Evolutionary conservation across 1,140 invertebrate species (phyloP).

Genomic region (Solenopsis invicta): DNA sequence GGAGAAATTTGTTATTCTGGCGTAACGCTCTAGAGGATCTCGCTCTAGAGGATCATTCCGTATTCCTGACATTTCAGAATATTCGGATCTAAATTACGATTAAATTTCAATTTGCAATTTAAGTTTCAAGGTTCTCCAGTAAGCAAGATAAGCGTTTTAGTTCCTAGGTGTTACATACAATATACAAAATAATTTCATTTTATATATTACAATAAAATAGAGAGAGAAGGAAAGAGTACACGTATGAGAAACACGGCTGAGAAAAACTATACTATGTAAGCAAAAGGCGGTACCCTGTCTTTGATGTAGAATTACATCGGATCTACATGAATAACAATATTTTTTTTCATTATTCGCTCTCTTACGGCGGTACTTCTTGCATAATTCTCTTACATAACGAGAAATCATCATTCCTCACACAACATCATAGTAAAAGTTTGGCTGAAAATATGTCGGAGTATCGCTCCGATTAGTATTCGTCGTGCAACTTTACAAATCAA

Average conservation of each 20-base stretch:
- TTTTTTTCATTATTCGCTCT: conserved; percentile 14
- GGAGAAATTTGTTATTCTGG: conserved; percentile 52
- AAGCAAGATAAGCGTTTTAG: not conserved
- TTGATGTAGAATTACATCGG: not conserved
- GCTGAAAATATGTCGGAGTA: conserved; percentile 7
- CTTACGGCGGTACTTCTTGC: not conserved
- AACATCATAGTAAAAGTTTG: not conserved
- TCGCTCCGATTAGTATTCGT: conserved; percentile 28
- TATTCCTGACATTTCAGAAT: conserved; percentile 7
- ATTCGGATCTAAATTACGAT: not conserved
- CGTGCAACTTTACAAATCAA: conserved; percentile 48
- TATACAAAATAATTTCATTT: not conserved
- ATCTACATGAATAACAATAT: not conserved
- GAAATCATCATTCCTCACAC: not conserved
- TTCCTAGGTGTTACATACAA: not conserved
- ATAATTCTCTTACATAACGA: conserved; percentile 25
- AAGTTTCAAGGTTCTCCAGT: not conserved
- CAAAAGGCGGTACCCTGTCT: not conserved
- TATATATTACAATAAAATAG: conserved; percentile 6
- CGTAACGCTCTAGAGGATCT: conserved; percentile 50
- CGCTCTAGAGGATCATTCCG: conserved; percentile 18
- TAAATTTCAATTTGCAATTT: not conserved
- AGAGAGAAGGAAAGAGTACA: not conserved
- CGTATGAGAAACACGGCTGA: not conserved
- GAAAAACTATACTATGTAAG: not conserved